Percentiles rank a stretch among this genome's conserved stretches.
Evolutionary conservation across 2,888 invertebrate species (phyloP).

Genomic region (Argyresthia albistria): DNA sequence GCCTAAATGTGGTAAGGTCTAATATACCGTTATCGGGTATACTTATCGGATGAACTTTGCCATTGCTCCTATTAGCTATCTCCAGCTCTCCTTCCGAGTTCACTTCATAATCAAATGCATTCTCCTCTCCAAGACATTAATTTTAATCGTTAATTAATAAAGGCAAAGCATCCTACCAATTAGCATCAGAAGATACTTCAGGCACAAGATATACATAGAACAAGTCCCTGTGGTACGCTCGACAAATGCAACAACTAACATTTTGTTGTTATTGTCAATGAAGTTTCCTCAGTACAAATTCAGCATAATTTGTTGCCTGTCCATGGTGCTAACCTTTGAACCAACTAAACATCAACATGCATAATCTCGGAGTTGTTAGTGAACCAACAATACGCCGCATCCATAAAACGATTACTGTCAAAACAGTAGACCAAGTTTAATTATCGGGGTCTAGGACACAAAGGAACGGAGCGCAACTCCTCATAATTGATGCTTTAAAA

Average conservation of each 20-base stretch:
- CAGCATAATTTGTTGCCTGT: too few species aligned
- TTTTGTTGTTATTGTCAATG: background rate
- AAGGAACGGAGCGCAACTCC: background rate
- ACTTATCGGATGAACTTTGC: background rate
- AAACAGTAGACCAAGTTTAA: background rate
- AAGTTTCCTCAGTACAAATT: too few species aligned
- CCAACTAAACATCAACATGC: too few species aligned
- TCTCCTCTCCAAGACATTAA: too few species aligned
- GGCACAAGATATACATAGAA: background rate
- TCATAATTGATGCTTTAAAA: background rate
- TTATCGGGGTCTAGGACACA: constrained; percentile 1
- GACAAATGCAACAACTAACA: background rate
- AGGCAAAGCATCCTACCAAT: too few species aligned
- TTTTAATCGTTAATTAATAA: too few species aligned
- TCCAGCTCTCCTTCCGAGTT: background rate
- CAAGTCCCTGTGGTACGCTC: too few species aligned
- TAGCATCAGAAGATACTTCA: background rate
- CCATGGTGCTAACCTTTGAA: too few species aligned
- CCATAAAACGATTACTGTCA: too few species aligned
- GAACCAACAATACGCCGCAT: too few species aligned
- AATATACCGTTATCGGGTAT: background rate
- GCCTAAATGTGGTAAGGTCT: background rate
- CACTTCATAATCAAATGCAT: too few species aligned
- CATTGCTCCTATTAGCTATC: constrained; percentile 1
- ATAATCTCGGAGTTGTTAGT: too few species aligned